Percentiles rank a stretch among this genome's conserved stretches.
These are phyloP conservation scores for Drosophila siamana DNA, from an alignment of 2,888 invertebrate genomes.

Conservation along the genomic window DNA sequence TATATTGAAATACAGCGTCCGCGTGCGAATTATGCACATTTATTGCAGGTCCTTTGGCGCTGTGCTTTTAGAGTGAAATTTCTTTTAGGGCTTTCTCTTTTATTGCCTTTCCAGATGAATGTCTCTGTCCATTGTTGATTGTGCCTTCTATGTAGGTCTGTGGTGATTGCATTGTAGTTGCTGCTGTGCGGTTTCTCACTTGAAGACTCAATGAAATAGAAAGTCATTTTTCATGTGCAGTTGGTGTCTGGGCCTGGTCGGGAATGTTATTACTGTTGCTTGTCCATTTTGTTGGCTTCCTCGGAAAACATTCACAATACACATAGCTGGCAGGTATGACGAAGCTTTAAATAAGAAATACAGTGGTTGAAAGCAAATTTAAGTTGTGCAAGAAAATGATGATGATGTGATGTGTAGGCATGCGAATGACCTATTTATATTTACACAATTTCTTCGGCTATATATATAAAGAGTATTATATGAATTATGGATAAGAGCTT, in stretches of 20 bases:
- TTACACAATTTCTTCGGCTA: neutral
- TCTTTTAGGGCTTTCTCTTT: neutral
- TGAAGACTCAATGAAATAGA: constrained; percentile 6
- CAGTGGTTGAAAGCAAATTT: neutral
- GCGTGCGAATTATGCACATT: too few species aligned
- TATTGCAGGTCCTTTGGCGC: neutral
- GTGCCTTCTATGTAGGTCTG: neutral
- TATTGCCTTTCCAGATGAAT: constrained; percentile 13
- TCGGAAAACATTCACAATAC: too few species aligned
- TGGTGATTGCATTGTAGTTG: constrained; percentile 3
- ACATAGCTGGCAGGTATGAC: neutral
- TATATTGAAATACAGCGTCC: too few species aligned
- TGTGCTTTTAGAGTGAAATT: constrained; percentile 17
- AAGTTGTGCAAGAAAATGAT: neutral
- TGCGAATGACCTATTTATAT: neutral
- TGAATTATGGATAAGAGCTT: constrained; percentile 13
- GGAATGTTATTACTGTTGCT: neutral
- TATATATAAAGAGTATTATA: constrained; percentile 1
- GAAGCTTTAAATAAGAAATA: neutral
- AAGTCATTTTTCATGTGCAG: constrained; percentile 9
- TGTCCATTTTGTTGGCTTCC: too few species aligned
- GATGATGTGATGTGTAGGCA: neutral
- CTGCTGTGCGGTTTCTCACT: neutral
- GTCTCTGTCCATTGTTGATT: constrained; percentile 6
- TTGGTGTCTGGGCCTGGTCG: neutral